These are phyloP conservation scores for Atherinomorus stipes DNA, from an alignment of 2,113 vertebrate species.

Conservation along the genomic window DNA sequence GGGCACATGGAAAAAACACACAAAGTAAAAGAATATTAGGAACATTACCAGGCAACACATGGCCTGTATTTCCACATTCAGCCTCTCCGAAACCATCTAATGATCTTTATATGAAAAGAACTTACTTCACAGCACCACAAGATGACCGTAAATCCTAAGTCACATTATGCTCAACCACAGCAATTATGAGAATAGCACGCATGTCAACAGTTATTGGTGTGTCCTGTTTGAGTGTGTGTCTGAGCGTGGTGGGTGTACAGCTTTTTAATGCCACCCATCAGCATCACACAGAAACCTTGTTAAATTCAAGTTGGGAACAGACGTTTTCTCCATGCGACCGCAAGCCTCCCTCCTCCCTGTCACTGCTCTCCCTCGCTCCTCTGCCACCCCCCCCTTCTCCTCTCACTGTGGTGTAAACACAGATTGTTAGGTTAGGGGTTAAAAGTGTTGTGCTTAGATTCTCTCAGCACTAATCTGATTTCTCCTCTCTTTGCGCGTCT, in stretches of 20 bases:
- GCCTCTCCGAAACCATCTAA: conserved; percentile 62
- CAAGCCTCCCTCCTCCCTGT: conserved; percentile 58
- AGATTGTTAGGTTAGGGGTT: conserved; percentile 92
- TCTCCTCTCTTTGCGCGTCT: conserved; percentile 89
- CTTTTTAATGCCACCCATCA: conserved; percentile 69
- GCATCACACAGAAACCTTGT: conserved; percentile 69
- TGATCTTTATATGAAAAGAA: conserved; percentile 74
- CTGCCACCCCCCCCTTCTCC: conserved; percentile 62
- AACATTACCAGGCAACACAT: conserved; percentile 64
- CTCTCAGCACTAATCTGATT: conserved; percentile 94
- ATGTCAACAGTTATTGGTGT: conserved; percentile 71
- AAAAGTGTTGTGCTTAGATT: conserved; percentile 91
- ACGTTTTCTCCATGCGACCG: conserved; percentile 55
- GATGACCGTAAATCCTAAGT: conserved; percentile 74
- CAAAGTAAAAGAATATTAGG: conserved; percentile 62
- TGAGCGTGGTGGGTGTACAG: conserved; percentile 41
- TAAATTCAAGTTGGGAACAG: conserved; percentile 74
- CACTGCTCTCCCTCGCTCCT: conserved; percentile 18
- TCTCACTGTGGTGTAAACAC: conserved; percentile 90
- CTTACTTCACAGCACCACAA: conserved; percentile 67
- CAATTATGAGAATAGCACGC: conserved; percentile 71
- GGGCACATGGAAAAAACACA: conserved; percentile 60
- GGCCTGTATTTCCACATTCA: conserved; percentile 64
- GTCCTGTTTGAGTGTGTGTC: conserved; percentile 18
- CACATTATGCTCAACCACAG: conserved; percentile 72